Evolutionary conservation across 2,113 vertebrate genomes (phyloP).

Genomic region (Macroglossus sobrinus): DNA sequence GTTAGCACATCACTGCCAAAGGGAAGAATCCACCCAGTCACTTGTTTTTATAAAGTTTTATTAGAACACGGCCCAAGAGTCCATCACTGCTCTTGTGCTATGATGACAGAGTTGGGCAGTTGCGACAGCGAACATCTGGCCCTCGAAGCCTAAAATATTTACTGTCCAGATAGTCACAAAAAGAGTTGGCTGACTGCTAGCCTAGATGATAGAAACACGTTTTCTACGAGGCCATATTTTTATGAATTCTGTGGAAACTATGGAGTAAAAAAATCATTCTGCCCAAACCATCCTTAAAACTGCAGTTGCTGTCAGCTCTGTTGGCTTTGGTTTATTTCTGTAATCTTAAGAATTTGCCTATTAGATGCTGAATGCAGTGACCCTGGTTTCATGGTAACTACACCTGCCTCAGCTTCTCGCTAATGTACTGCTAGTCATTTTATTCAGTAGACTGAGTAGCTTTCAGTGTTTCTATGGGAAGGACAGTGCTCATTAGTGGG

Average conservation of each 20-base stretch:
- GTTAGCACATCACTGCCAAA: background rate
- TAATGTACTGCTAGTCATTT: slow-evolving; percentile 53
- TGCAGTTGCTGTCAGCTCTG: background rate
- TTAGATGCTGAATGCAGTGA: slow-evolving; percentile 22
- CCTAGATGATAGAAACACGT: background rate
- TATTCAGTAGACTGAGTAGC: slow-evolving; percentile 46
- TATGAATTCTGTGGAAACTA: background rate
- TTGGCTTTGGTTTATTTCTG: slow-evolving; percentile 6
- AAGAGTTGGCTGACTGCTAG: background rate
- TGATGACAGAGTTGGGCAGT: background rate
- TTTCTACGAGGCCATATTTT: background rate
- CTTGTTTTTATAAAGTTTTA: slow-evolving; percentile 45
- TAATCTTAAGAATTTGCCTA: slow-evolving; percentile 47
- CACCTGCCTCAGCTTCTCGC: background rate
- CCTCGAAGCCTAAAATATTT: background rate
- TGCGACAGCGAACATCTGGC: background rate
- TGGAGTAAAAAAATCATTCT: background rate
- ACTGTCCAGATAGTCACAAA: background rate
- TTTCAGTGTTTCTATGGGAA: slow-evolving; percentile 26
- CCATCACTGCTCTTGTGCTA: background rate
- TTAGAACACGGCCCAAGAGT: background rate
- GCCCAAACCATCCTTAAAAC: background rate
- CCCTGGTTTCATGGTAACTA: slow-evolving; percentile 59
- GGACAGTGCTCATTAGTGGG: slow-evolving; percentile 52
- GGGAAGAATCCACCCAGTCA: background rate